Percentiles rank a stretch among this genome's conserved stretches.
Evolutionary conservation across 2,888 invertebrate species (phyloP).

Genomic region (Ormyrus thymus): DNA sequence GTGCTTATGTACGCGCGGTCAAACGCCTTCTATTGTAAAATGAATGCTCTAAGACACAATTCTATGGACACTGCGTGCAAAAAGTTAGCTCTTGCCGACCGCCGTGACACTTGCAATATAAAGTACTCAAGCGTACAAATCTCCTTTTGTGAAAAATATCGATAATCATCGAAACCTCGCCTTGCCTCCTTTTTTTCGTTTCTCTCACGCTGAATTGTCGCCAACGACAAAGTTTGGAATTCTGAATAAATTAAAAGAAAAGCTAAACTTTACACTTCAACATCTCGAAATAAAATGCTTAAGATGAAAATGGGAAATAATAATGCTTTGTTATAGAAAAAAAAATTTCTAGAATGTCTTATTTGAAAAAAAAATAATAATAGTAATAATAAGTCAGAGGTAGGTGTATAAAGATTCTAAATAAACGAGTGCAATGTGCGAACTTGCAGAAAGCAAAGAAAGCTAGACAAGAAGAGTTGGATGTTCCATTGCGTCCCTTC

Average conservation of each 20-base stretch:
- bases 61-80: too few relatives aligned
- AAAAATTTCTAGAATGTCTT: too few relatives aligned
- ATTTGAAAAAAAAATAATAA: too few relatives aligned
- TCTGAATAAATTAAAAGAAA: background rate
- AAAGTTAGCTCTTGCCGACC: too few relatives aligned
- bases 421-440: slow-evolving; percentile 15
- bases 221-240: background rate
- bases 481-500: slow-evolving; percentile 21
- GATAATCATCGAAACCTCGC: background rate
- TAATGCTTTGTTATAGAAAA: too few relatives aligned
- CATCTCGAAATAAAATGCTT: slow-evolving; percentile 1
- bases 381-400: background rate
- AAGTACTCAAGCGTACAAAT: background rate
- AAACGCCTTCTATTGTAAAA: too few relatives aligned
- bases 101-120: too few relatives aligned
- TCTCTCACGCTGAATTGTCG: background rate
- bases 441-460: slow-evolving; percentile 1
- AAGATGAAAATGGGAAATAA: slow-evolving; percentile 1
- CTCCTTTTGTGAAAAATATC: background rate
- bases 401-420: background rate
- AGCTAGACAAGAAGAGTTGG: background rate
- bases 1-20: too few relatives aligned
- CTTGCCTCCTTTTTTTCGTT: too few relatives aligned
- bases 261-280: too few relatives aligned
- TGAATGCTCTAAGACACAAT: too few relatives aligned